Evolutionary conservation across 2,888 invertebrate genomes (phyloP), one percentile per base, ranked within the genome.

Genomic region (Clusia tigrina): DNA sequence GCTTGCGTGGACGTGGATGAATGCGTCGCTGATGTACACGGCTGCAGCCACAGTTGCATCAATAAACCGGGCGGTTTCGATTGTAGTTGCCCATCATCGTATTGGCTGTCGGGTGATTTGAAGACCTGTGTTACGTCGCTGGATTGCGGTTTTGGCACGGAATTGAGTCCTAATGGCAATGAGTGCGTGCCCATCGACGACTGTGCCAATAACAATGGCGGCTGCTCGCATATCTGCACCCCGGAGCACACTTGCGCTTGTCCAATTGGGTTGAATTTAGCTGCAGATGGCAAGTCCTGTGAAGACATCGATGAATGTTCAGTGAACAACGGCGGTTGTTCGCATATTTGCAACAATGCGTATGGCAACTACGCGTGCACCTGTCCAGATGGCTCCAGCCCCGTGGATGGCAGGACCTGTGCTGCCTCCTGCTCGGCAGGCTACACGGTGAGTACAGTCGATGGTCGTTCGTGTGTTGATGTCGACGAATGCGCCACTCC

Each of bases 161-260:
- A 20, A 6, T 70, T 79, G 10, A 71, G 76, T 1, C n/a, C n/a
- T 3, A 75, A 78, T 17, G 85, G 85, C 55, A 84, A 83, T 18
- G 82, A 85, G 2, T 87, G 87, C 66, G 69, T 78, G n/a, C 87
- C 87, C 73, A 77, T 88, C 10, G 83, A 89, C 71, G 89, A 89
- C 76, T 89, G 89, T 67, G 71, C 80, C 12, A 69, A 72, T 6
- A 53, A 76, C 64, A 73, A 83, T 75, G 71, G 85, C 1, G 75
- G 73, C 1, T 82, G 81, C 60, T 86, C 87, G 1, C 87, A 88
- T 61, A 69, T 66, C 2, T 88, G 88, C 69, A 68, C 64, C 23
- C 59, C 66, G 0, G 65, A 68, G 5, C 63, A 46, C 3, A 72
- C 77, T 15, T 88, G 88, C 65, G 67, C 74, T 1, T 89, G 88